A percentile compares a stretch with the other conserved stretches of the same genome.
These are phyloP conservation scores for Carcharodon carcharias DNA, from an alignment of 2,797 vertebrate species.

Conservation along the genomic window DNA sequence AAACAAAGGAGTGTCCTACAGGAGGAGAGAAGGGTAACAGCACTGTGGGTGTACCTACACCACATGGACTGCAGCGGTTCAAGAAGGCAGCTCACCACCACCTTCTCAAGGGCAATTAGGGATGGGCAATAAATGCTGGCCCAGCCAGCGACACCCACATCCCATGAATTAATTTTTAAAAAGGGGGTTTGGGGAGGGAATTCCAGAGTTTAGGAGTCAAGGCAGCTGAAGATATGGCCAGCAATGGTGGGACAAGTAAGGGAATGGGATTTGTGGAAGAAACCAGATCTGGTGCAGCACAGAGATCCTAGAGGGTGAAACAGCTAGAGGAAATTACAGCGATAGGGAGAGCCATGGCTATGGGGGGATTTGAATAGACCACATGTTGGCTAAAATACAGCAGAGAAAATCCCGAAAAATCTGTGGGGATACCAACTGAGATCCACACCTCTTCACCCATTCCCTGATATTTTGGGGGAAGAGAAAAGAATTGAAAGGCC, in stretches of 20 bases:
- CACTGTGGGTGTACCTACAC: too few species aligned
- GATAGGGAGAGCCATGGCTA: not conserved
- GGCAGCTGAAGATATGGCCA: not conserved
- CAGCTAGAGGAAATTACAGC: not conserved
- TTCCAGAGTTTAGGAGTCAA: not conserved
- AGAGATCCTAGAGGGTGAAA: not conserved
- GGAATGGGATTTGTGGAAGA: not conserved
- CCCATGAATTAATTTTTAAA: too few species aligned
- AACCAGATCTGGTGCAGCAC: not conserved
- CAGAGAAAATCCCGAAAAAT: not conserved
- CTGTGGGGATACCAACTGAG: not conserved
- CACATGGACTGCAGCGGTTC: too few species aligned
- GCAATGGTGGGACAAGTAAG: not conserved
- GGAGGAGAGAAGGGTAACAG: too few species aligned
- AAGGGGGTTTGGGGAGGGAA: not conserved
- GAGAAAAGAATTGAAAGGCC: not conserved
- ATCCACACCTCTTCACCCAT: not conserved
- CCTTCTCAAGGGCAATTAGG: too few species aligned
- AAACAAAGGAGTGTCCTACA: not conserved
- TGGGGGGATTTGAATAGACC: not conserved
- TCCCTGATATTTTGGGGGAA: not conserved
- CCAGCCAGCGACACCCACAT: too few species aligned
- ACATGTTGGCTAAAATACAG: not conserved
- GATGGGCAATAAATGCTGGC: too few species aligned
- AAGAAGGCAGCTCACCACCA: too few species aligned